Evolutionary conservation across 1,140 invertebrate genomes (phyloP), one percentile per base, ranked within the genome.

Genomic region (Thaumetopoea pityocampa): DNA sequence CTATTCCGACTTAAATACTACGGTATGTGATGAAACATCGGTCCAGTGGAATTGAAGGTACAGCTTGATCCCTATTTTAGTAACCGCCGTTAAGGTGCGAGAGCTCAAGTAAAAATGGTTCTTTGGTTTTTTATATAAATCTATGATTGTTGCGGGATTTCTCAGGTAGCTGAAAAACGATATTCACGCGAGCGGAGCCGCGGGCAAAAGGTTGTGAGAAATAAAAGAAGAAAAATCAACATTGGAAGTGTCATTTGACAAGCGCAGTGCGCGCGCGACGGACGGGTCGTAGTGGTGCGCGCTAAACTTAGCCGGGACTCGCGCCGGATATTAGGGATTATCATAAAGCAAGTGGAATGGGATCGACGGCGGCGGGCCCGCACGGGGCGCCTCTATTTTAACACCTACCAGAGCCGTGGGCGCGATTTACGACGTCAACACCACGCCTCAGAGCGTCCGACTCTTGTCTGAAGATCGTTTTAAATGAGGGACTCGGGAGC

Each of bases 301-400:
- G 42, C 58, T 73, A 73, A 70, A 72, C 49, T 64, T 71, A 74
- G 53, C 46, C 48, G 33, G 34, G 44, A 46, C 53, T 52, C 46
- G 55, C 54, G 61, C 69, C 71, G 71, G 73, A 81, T 78, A 81
- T 78, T 72, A 58, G 60, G 73, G 71, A 78, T 81, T 77, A 77
- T 74, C 69, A 78, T 76, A 74, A 76, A 76, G 55, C 66, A 68
- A 66, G 67, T 72, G 64, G 69, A 74, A 60, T 66, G 58, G 62
- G 58, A 74, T 68, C 63, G 73, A 62, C 52, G 64, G 49, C 52
- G 54, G 45, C 53, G 64, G 60, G 57, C 48, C 69, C 77, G 69
- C 73, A 78, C 77, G 74, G 52, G 63, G 69, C 69, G 77, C 53
- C 65, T 69, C 71, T 78, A 78, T 74, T 78, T 81, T 78, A 81